Conservation (phyloP, 2,113 vertebrate genomes). For the Strix aluco region DNA sequence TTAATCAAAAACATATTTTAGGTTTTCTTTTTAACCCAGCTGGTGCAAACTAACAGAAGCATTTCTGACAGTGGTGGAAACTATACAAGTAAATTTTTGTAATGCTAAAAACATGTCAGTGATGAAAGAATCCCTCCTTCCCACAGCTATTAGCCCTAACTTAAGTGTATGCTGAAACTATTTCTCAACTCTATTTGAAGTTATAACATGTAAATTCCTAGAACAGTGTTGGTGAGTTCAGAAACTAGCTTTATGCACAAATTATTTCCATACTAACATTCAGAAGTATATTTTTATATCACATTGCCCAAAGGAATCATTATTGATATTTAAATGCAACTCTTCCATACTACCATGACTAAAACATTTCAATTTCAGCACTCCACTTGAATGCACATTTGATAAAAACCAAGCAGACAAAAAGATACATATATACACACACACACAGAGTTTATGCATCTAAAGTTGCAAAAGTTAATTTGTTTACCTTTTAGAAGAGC, state of each 20-base stretch:
- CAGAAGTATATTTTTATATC: neutral
- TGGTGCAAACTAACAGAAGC: neutral
- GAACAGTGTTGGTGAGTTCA: neutral
- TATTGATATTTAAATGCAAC: neutral
- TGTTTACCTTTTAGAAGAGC: slow-evolving; percentile 91
- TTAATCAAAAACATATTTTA: neutral
- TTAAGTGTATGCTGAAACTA: neutral
- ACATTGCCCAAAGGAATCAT: neutral
- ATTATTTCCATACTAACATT: neutral
- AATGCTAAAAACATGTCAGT: neutral
- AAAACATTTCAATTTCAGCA: neutral
- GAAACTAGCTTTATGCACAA: neutral
- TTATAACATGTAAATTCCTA: neutral
- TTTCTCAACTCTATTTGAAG: neutral
- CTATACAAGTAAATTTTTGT: neutral
- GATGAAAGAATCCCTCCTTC: neutral
- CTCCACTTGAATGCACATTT: neutral
- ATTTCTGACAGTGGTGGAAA: neutral
- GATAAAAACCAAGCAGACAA: slow-evolving; percentile 10
- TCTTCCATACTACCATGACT: neutral
- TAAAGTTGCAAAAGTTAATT: neutral
- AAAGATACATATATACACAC: neutral
- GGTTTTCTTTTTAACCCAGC: neutral
- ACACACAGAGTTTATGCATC: neutral
- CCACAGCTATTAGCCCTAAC: neutral